Evolutionary conservation across 2,888 invertebrate genomes (phyloP).

Genomic region (Nyleta sp.): DNA sequence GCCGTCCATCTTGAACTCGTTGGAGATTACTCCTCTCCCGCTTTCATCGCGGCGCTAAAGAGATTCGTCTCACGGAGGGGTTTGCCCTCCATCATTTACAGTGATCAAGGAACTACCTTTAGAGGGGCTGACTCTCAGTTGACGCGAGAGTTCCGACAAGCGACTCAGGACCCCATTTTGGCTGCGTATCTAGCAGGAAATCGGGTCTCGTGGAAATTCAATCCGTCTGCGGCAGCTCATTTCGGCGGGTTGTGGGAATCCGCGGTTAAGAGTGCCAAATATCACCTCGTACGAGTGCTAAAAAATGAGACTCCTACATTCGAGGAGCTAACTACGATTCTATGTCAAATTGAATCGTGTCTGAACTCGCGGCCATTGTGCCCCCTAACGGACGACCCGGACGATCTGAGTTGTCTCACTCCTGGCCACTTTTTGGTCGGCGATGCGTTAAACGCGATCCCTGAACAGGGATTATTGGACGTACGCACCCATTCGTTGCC

Average conservation of each 20-base stretch:
- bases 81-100: conserved; percentile 51
- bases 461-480: no score
- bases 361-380: conserved; percentile 1
- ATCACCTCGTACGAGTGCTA: not conserved
- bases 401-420: not conserved
- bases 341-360: not conserved
- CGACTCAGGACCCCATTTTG: not conserved
- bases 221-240: not conserved
- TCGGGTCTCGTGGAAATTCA: not conserved
- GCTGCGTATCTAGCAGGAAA: not conserved
- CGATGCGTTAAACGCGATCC: not conserved
- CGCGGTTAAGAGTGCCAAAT: not conserved
- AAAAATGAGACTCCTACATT: not conserved
- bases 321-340: not conserved
- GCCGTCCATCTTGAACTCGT: conserved; percentile 18
- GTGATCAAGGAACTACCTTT: conserved; percentile 73
- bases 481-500: no score
- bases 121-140: conserved; percentile 65
- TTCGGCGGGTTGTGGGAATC: conserved; percentile 3
- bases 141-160: no score
- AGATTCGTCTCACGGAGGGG: not conserved
- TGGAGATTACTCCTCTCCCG: not conserved
- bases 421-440: conserved; percentile 7
- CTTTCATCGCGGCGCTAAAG: not conserved
- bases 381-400: not conserved